phyloP scores from a whole-genome alignment of 1,140 invertebrate genomes.

The Hydropsyche tenuis region DNA sequence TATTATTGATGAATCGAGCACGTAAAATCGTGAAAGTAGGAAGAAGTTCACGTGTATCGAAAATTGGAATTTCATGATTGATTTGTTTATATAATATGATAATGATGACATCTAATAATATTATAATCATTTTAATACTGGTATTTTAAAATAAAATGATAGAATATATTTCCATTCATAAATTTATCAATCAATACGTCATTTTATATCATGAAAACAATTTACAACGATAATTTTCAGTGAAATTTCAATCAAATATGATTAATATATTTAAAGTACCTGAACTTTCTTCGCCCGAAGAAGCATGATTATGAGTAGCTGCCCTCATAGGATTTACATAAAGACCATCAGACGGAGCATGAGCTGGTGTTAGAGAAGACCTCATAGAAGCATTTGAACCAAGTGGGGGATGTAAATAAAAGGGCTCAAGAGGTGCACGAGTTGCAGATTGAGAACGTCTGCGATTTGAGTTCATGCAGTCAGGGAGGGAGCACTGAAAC shows the following conservation, averaged over 20 bases:
- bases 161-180: too few species aligned
- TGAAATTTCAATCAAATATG: too few species aligned
- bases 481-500: constrained; percentile 62
- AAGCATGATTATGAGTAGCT: constrained; percentile 53
- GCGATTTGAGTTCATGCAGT: constrained; percentile 61
- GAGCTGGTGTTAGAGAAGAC: constrained; percentile 54
- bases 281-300: constrained; percentile 60
- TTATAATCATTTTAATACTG: too few species aligned
- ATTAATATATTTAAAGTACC: too few species aligned
- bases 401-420: constrained; percentile 75
- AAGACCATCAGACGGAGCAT: constrained; percentile 75
- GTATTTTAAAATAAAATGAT: too few species aligned
- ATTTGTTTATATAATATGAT: too few species aligned
- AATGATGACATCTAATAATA: too few species aligned
- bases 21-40: constrained; percentile 6
- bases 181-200: too few species aligned
- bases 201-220: too few species aligned
- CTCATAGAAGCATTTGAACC: constrained; percentile 51
- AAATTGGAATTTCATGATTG: too few species aligned
- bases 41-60: too few species aligned
- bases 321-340: constrained; percentile 81
- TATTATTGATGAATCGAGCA: neutral
- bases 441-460: constrained; percentile 54
- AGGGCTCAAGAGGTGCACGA: constrained; percentile 64
- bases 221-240: too few species aligned